Evolutionary conservation across 2,113 vertebrate genomes (phyloP).

Genomic region (Nestor notabilis): DNA sequence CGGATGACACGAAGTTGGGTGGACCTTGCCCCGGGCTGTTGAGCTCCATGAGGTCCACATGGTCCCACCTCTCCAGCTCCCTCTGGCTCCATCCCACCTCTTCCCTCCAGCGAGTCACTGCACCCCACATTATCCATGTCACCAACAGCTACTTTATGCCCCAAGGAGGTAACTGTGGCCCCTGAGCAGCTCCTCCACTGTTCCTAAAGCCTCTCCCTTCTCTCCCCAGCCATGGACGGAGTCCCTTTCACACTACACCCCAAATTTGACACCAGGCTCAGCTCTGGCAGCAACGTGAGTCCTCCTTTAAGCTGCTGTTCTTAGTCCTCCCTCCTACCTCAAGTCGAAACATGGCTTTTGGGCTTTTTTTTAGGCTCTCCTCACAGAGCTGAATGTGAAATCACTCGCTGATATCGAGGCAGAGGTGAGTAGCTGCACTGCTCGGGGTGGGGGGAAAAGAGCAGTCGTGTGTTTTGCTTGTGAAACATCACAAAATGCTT

Average conservation of each 20-base stretch:
- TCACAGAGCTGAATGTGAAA: constrained; percentile 82
- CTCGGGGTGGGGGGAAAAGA: neutral
- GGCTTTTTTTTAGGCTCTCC: constrained; percentile 24
- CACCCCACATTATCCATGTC: neutral
- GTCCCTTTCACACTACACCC: constrained; percentile 88
- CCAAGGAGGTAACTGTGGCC: neutral
- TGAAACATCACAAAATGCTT: neutral
- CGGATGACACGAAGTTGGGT: neutral
- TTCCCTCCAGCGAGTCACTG: neutral
- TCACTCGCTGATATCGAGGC: constrained; percentile 86
- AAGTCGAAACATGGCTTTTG: neutral
- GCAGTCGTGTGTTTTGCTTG: neutral
- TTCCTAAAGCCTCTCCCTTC: neutral
- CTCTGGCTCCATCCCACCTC: neutral
- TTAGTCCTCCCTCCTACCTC: neutral
- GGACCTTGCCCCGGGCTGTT: neutral
- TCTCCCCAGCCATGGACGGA: constrained; percentile 83
- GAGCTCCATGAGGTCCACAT: neutral
- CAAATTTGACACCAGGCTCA: constrained; percentile 71
- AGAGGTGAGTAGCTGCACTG: constrained; percentile 73
- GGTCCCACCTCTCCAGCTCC: neutral
- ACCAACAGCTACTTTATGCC: neutral
- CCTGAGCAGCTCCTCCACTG: neutral
- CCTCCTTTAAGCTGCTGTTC: neutral
- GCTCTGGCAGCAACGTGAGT: constrained; percentile 63